Conservation (phyloP, 2,797 vertebrate species). For the Hapalemur alaotrensis region DNA sequence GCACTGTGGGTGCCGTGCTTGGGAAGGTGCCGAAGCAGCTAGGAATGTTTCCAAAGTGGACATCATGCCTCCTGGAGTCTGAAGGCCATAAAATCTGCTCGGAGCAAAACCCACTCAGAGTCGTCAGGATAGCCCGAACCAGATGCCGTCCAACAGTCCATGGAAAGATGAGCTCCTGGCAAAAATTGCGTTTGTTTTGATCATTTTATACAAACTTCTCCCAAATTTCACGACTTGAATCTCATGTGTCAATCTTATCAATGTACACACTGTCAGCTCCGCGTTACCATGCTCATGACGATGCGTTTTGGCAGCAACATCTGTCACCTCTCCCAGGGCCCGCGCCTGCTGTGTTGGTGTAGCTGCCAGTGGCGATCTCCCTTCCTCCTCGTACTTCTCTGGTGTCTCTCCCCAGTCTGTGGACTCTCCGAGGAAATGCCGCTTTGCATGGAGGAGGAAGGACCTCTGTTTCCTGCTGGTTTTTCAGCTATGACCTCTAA, state of each 20-base stretch:
- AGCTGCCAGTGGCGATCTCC: accelerated
- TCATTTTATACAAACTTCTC: not conserved
- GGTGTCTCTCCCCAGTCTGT: not conserved
- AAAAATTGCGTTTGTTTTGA: not conserved
- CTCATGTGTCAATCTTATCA: not conserved
- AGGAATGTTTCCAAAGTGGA: not conserved
- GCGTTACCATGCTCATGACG: not conserved
- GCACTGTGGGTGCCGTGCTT: not conserved
- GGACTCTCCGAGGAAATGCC: not conserved
- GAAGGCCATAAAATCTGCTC: not conserved
- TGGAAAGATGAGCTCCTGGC: not conserved
- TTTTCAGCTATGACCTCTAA: not conserved
- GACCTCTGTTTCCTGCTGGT: not conserved
- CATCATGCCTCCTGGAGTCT: not conserved
- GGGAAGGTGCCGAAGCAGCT: accelerated
- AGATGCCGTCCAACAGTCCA: not conserved
- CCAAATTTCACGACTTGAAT: not conserved
- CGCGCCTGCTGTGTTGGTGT: accelerated
- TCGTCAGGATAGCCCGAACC: not conserved
- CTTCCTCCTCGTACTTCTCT: not conserved
- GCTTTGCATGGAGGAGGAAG: not conserved
- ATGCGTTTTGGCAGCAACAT: not conserved
- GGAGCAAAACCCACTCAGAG: not conserved
- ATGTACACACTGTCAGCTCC: not conserved
- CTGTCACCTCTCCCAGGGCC: accelerated